Conservation (phyloP, 2,797 vertebrate species). For the Novumbra hubbsi region DNA sequence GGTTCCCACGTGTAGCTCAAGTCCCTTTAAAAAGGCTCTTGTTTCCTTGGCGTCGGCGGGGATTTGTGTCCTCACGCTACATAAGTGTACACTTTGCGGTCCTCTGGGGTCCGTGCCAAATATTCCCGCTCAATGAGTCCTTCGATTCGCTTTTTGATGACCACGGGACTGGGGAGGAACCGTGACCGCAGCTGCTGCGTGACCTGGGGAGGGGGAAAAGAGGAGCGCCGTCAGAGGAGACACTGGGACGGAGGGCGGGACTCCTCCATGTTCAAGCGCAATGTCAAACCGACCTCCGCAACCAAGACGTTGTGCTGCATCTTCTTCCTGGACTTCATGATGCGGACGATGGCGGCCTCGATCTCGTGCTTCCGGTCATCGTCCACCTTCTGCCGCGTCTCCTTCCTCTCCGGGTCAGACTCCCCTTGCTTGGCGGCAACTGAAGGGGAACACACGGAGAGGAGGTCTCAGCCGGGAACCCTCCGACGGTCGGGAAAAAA, state of each 20-base stretch:
- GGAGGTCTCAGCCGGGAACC: neutral
- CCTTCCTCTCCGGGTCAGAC: constrained; percentile 97
- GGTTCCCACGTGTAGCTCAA: constrained; percentile 86
- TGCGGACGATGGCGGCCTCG: constrained; percentile 98
- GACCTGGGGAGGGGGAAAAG: constrained; percentile 75
- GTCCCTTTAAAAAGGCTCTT: constrained; percentile 67
- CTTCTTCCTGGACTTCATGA: constrained; percentile 99
- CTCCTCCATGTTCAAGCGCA: neutral
- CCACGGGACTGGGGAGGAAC: constrained; percentile 99
- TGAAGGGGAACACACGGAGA: constrained; percentile 43
- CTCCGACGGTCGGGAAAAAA: neutral
- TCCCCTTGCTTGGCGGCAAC: constrained; percentile 99
- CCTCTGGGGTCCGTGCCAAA: constrained; percentile 99
- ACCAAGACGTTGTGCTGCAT: constrained; percentile 99
- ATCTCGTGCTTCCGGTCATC: constrained; percentile 99
- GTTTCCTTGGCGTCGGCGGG: constrained; percentile 60
- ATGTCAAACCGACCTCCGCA: constrained; percentile 86
- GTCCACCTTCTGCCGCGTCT: constrained; percentile 98
- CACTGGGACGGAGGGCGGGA: neutral
- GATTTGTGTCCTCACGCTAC: constrained; percentile 90
- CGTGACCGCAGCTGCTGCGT: constrained; percentile 97
- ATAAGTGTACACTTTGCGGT: constrained; percentile 99
- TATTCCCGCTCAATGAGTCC: constrained; percentile 99
- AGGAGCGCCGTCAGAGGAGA: constrained; percentile 7
- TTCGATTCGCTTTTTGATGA: constrained; percentile 99